Evolutionary conservation across 2,113 vertebrate genomes (phyloP).

Genomic region (Zootoca vivipara): DNA sequence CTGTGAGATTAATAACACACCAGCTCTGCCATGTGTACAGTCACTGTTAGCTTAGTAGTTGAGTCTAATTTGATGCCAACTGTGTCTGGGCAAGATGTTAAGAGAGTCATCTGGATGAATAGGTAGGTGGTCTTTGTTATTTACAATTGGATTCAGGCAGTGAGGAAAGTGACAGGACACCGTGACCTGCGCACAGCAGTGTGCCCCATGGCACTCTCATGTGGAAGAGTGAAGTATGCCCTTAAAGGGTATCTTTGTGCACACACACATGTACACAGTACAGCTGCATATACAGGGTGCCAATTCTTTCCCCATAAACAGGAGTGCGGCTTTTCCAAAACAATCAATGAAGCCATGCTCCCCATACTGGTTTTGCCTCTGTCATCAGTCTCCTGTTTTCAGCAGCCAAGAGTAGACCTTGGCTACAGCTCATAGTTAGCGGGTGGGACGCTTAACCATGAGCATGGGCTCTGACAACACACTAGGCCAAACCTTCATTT

Average conservation of each 20-base stretch:
- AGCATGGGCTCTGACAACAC: too few relatives aligned
- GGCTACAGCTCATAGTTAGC: too few relatives aligned
- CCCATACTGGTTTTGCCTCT: too few relatives aligned
- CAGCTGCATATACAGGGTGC: background rate
- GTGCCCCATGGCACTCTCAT: background rate
- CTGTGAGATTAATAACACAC: background rate
- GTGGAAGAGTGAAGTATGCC: background rate
- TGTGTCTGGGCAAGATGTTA: background rate
- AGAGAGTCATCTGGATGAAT: background rate
- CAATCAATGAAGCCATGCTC: too few relatives aligned
- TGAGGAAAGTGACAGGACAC: background rate
- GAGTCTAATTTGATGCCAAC: background rate
- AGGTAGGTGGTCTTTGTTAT: background rate
- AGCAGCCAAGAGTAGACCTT: too few relatives aligned
- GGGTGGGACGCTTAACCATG: too few relatives aligned
- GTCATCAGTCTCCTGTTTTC: too few relatives aligned
- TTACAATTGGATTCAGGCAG: background rate
- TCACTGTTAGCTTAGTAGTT: conserved; percentile 21
- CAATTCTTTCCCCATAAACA: too few relatives aligned
- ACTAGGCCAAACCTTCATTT: too few relatives aligned
- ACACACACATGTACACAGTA: background rate
- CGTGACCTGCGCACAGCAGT: background rate
- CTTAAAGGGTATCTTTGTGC: background rate
- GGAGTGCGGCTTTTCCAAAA: too few relatives aligned
- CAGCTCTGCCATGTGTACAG: background rate